These are phyloP conservation scores for Andricus quercusramuli DNA, from an alignment of 2,888 invertebrate species.

Conservation along the genomic window DNA sequence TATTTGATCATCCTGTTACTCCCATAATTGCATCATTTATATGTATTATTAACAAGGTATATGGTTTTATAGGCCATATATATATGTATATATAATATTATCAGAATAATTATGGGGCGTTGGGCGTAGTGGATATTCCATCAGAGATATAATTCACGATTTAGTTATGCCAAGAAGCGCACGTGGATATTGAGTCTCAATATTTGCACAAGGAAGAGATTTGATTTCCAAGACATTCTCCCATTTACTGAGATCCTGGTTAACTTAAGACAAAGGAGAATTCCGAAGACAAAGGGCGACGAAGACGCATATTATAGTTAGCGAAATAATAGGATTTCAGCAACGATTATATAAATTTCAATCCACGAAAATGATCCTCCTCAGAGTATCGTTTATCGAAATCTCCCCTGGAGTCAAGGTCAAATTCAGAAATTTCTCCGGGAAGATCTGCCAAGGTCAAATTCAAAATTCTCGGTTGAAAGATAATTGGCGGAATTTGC, in stretches of 20 bases:
- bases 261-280: constrained; percentile 30
- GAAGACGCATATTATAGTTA: constrained; percentile 17
- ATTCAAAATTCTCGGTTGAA: background rate
- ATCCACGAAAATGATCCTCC: constrained; percentile 14
- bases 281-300: constrained; percentile 16
- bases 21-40: background rate
- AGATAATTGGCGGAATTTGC: constrained; percentile 18
- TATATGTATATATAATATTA: background rate
- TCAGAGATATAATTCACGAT: constrained; percentile 33
- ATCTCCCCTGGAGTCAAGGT: background rate
- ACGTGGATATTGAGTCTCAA: constrained; percentile 32
- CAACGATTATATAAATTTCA: constrained; percentile 13
- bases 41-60: background rate
- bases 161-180: background rate
- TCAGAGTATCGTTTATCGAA: constrained; percentile 16
- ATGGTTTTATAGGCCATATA: background rate
- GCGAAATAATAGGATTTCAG: constrained; percentile 17
- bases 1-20: background rate
- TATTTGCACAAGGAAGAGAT: constrained; percentile 30
- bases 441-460: background rate
- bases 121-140: constrained; percentile 27
- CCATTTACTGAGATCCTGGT: constrained; percentile 16
- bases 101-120: constrained; percentile 9
- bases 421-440: background rate
- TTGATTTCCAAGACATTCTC: constrained; percentile 3